Percentiles rank a stretch among this genome's conserved stretches.
Evolutionary conservation across 2,888 invertebrate genomes (phyloP).

Genomic region (Apotomis betuletana): DNA sequence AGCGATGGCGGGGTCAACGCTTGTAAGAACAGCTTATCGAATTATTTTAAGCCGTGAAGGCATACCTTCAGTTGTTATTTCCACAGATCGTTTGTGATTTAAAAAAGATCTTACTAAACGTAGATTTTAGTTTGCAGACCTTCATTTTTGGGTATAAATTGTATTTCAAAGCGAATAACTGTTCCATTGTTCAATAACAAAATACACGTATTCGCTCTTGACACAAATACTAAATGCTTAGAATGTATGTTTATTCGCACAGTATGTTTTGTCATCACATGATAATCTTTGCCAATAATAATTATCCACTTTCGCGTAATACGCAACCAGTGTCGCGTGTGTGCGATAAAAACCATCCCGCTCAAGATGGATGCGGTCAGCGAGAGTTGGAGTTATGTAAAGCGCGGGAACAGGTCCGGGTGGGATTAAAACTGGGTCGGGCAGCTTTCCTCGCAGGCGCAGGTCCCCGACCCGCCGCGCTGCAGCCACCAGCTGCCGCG

Average conservation of each 20-base stretch:
- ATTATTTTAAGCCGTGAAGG: conserved; percentile 45
- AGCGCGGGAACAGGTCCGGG: conserved; percentile 53
- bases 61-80: conserved; percentile 9
- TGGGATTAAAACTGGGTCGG: conserved; percentile 67
- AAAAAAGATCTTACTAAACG: neutral
- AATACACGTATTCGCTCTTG: neutral
- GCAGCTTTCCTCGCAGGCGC: conserved; percentile 61
- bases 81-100: conserved; percentile 5
- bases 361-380: conserved; percentile 48
- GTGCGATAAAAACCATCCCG: conserved; percentile 12
- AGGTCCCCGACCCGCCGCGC: conserved; percentile 49
- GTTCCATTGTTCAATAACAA: neutral
- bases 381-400: conserved; percentile 62
- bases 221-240: neutral
- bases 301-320: conserved; percentile 2
- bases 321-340: conserved; percentile 1
- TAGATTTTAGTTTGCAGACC: neutral
- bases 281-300: conserved; percentile 2
- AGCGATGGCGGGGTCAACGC: conserved; percentile 48
- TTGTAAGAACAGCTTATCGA: conserved; percentile 47
- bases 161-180: neutral
- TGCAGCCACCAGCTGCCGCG: neutral
- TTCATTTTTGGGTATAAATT: too few relatives aligned
- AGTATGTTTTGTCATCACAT: neutral
- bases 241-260: neutral